These are phyloP conservation scores for Polypterus bichir DNA, from an alignment of 2,113 vertebrate genomes.

Conservation along the genomic window DNA sequence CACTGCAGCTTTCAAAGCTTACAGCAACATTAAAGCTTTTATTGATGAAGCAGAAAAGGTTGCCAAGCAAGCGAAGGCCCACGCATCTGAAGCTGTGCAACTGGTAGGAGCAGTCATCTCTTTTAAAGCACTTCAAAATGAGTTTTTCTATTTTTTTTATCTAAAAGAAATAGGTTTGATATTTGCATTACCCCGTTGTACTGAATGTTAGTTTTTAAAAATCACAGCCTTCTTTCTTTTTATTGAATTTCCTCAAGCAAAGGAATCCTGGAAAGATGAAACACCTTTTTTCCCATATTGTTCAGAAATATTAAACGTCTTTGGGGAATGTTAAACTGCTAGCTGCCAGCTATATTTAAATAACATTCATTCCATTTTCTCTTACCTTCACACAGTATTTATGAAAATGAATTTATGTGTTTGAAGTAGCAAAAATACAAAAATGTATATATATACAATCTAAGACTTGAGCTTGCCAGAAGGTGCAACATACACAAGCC, in stretches of 20 bases:
- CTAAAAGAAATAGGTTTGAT: neutral
- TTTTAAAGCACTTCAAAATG: neutral
- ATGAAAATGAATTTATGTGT: too few species aligned
- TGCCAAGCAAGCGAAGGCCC: constrained; percentile 66
- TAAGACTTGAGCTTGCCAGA: too few species aligned
- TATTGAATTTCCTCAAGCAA: neutral
- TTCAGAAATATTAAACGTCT: too few species aligned
- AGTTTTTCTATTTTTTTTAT: constrained; percentile 1
- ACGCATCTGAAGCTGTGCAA: constrained; percentile 64
- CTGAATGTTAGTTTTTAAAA: constrained; percentile 27
- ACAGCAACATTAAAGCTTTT: constrained; percentile 83
- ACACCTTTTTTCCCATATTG: neutral
- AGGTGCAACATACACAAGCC: too few species aligned
- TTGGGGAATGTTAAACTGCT: too few species aligned
- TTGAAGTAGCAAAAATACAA: too few species aligned
- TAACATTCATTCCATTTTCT: too few species aligned
- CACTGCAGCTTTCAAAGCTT: constrained; percentile 88
- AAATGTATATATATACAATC: too few species aligned
- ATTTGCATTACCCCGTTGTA: constrained; percentile 4
- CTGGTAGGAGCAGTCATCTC: constrained; percentile 51
- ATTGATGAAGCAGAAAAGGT: constrained; percentile 76
- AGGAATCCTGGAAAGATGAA: neutral
- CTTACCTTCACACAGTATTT: too few species aligned
- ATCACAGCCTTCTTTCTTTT: constrained; percentile 28
- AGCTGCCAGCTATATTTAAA: too few species aligned